phyloP scores from a whole-genome alignment of 2,113 vertebrate genomes.

The Nothocercus julius region DNA sequence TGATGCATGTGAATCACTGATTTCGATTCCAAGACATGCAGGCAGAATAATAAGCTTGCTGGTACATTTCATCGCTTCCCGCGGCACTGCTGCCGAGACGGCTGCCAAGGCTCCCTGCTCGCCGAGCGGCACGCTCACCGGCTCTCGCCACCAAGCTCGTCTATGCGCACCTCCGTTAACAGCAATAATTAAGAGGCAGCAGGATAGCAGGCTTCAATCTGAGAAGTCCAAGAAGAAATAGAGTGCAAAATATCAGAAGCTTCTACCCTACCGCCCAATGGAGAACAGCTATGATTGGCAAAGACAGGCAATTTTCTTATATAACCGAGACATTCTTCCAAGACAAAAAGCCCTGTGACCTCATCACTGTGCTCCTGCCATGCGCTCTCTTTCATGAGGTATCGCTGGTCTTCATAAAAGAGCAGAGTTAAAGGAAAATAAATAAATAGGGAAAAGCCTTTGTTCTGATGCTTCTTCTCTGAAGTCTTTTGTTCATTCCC shows the following conservation, averaged over 20 bases:
- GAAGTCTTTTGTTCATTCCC: neutral
- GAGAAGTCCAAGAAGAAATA: neutral
- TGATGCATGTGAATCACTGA: neutral
- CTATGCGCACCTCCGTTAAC: neutral
- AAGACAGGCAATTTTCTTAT: neutral
- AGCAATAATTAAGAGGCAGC: neutral
- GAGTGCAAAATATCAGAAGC: neutral
- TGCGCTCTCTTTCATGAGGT: neutral
- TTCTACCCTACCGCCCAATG: neutral
- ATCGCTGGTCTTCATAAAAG: neutral
- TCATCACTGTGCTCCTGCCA: neutral
- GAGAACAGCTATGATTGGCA: neutral
- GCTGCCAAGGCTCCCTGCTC: neutral
- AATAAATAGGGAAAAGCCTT: neutral
- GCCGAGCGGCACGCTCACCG: rapidly evolving
- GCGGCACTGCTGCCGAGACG: neutral
- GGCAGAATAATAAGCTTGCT: neutral
- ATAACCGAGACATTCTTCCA: neutral
- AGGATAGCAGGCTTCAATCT: neutral
- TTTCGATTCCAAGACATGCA: neutral
- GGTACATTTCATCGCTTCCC: neutral
- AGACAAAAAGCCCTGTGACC: neutral
- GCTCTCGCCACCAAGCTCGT: rapidly evolving
- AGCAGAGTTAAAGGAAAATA: neutral
- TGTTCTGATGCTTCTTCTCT: neutral